Base-by-base conservation (phyloP, 2,888 invertebrate genomes). In the Nephrotoma appendiculata region DNA sequence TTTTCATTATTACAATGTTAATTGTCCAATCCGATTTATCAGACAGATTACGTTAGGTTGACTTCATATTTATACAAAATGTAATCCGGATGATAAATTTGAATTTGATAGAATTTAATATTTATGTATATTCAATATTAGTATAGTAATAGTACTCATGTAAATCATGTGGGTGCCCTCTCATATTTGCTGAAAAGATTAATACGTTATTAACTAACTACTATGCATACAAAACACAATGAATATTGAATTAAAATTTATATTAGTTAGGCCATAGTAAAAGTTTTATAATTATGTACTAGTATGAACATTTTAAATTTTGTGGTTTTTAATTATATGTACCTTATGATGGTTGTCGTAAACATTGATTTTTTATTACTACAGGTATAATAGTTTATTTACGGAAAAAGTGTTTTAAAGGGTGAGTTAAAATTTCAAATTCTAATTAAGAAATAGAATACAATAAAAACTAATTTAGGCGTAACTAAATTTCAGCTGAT, bases 1-100 rank as follows among this genome's bases (percentile, higher is more conserved):
- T 11, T 83, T 84, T 84, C 15, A 84, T 84, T 84, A 41, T 84
- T 43, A 84, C 42, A 84, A 19, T 84, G 84, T 84, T 84, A 84
- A 84, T 84, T 84, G 84, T 84, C 84, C 84, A 84, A 84, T 84
- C 84, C 84, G 43, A 84, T 84, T 84, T 84, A 15, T 42, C 43
- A 41, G 84, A 84, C 84, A 84, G 84, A 84, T 84, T 84, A 84
- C 42, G 71, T 84, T 84, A 43, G 84, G 84, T 84, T 84, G 84
- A 84, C 84, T 84, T 84, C 41, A 84, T 84, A 42, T 42, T 43
- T 84, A 84, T 84, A 84, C 42, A 84, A 42, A 84, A 84, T 84
- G 43, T 84, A 84, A 84, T 84, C 84, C 84, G 43, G 41, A 43
- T 42, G 41, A 84, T 84, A 84, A 84, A 84, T 84, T 84, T 84